phyloP scores from a whole-genome alignment of 2,797 vertebrate genomes.

The Capromys pilorides region DNA sequence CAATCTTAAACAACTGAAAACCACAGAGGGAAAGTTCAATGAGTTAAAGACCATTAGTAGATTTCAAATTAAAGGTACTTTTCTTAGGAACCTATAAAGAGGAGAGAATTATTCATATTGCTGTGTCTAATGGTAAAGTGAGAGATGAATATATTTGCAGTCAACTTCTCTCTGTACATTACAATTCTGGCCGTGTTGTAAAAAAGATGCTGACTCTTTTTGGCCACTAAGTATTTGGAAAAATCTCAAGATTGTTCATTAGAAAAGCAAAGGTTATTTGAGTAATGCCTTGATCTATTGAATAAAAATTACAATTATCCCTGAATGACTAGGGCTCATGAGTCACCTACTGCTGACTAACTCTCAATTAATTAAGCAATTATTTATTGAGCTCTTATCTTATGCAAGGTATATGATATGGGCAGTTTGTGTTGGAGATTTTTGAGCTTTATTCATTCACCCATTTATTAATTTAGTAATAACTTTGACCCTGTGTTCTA shows the following conservation, averaged over 20 bases:
- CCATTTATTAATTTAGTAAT: constrained; percentile 18
- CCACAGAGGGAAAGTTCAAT: not conserved
- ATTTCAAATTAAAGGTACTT: constrained; percentile 2
- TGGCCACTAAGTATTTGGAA: constrained; percentile 50
- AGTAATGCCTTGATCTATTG: constrained; percentile 41
- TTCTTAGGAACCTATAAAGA: not conserved
- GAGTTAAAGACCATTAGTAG: not conserved
- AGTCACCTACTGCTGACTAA: constrained; percentile 28
- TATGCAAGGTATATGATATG: not conserved
- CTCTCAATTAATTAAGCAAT: constrained; percentile 43
- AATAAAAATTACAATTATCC: constrained; percentile 54
- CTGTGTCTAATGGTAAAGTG: not conserved
- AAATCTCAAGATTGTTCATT: constrained; percentile 61
- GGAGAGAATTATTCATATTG: not conserved
- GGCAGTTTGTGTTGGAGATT: not conserved
- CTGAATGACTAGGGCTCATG: constrained; percentile 1
- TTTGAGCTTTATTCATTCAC: constrained; percentile 20
- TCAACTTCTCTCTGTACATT: constrained; percentile 37
- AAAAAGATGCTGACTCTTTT: constrained; percentile 64
- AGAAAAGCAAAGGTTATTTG: constrained; percentile 62
- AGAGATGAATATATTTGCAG: not conserved
- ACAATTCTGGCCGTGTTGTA: constrained; percentile 16
- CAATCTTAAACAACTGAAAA: not conserved
- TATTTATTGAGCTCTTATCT: not conserved
- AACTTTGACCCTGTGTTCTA: not conserved